phyloP scores from a whole-genome alignment of 1,140 invertebrate species.

The Drosophila triauraria region DNA sequence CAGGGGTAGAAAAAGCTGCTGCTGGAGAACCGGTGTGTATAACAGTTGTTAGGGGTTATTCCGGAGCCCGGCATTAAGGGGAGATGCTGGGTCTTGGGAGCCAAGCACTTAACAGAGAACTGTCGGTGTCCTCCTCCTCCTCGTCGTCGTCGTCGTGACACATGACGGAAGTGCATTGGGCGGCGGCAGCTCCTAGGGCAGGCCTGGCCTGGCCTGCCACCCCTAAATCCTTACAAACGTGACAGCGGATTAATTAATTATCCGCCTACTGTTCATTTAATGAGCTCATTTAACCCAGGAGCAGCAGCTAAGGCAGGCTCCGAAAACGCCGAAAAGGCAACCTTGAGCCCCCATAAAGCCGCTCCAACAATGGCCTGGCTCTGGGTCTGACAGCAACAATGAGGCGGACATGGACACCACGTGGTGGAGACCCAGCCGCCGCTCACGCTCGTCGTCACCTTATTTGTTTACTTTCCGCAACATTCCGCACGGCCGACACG shows the following conservation, averaged over 20 bases:
- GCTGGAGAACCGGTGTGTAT: not conserved
- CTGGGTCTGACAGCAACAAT: not conserved
- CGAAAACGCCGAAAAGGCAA: conserved; percentile 14
- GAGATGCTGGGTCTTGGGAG: conserved; percentile 1
- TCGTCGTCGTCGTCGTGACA: conserved; percentile 3
- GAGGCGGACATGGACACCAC: conserved; percentile 12
- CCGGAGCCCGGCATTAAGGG: not conserved
- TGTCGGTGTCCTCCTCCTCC: not conserved
- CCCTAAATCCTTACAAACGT: conserved; percentile 9
- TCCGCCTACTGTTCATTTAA: conserved; percentile 22
- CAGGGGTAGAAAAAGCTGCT: not conserved
- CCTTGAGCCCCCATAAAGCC: conserved; percentile 19
- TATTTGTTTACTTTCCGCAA: conserved; percentile 69
- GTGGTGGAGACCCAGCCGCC: conserved; percentile 6
- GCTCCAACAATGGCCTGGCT: conserved; percentile 10
- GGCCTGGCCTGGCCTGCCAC: not conserved
- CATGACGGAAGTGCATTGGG: conserved; percentile 14
- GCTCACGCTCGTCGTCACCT: conserved; percentile 1
- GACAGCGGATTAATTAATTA: conserved; percentile 24
- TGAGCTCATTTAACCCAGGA: conserved; percentile 15
- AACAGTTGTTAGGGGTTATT: not conserved
- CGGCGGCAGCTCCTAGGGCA: not conserved
- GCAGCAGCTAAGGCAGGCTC: not conserved
- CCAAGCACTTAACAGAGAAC: conserved; percentile 7
- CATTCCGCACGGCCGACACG: conserved; percentile 58